Conservation (phyloP, 2,888 invertebrate genomes). For the Tenthredo notha region DNA sequence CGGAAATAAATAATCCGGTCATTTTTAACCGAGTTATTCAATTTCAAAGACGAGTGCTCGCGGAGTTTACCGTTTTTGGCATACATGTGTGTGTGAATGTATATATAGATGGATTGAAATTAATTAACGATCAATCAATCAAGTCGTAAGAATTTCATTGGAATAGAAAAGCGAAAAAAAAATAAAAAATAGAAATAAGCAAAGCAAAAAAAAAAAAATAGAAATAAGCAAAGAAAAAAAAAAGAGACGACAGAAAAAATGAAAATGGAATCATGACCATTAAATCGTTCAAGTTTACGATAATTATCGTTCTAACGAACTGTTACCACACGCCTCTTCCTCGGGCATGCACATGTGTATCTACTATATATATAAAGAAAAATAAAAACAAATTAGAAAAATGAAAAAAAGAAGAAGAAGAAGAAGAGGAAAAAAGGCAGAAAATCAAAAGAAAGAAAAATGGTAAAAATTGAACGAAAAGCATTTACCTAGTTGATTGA, state of each 20-base stretch:
- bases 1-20: too few relatives aligned
- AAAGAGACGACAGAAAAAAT: not conserved
- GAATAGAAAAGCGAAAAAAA: too few relatives aligned
- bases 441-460: not conserved
- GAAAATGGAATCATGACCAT: not conserved
- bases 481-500: not conserved
- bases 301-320: not conserved
- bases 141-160: not conserved
- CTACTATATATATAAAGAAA: too few relatives aligned
- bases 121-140: too few relatives aligned
- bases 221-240: too few relatives aligned
- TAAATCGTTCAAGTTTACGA: not conserved
- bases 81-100: too few relatives aligned
- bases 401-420: not conserved
- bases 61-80: too few relatives aligned
- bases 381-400: not conserved
- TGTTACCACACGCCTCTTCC: not conserved
- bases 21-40: not conserved
- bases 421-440: not conserved
- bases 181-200: too few relatives aligned
- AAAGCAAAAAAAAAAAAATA: not conserved
- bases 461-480: not conserved
- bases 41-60: not conserved
- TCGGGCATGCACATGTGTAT: too few relatives aligned
- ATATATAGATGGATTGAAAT: too few relatives aligned